These are phyloP conservation scores for Tetragnatha montana DNA, from an alignment of 2,888 invertebrate species.

Conservation along the genomic window DNA sequence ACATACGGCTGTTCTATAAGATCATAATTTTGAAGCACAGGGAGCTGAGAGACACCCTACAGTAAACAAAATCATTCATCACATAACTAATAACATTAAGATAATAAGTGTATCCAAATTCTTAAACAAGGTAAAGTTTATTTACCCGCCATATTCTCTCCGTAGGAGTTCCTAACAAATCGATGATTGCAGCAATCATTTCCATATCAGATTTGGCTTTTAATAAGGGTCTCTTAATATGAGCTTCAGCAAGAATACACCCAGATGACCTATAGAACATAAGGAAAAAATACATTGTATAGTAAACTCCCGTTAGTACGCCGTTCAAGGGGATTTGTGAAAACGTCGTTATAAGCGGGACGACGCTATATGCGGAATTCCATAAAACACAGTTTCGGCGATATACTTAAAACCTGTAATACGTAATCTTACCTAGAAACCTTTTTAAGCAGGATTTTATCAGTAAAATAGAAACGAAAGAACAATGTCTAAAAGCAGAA, in stretches of 20 bases:
- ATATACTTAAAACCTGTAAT: not conserved
- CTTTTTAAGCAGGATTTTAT: not conserved
- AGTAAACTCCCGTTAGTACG: no score
- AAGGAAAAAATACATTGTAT: not conserved
- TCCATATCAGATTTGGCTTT: slow-evolving; percentile 37
- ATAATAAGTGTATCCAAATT: not conserved
- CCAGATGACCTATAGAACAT: slow-evolving; percentile 39
- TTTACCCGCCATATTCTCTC: slow-evolving; percentile 53
- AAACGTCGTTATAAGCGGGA: no score
- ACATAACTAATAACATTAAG: not conserved
- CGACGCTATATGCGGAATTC: no score
- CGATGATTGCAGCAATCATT: slow-evolving; percentile 44
- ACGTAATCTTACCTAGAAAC: not conserved
- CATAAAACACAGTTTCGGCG: no score
- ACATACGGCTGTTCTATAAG: slow-evolving; percentile 43
- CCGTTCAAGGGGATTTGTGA: no score
- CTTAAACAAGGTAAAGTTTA: not conserved
- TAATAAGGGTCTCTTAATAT: slow-evolving; percentile 36
- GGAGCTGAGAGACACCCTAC: slow-evolving; percentile 42
- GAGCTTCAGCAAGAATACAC: slow-evolving; percentile 54
- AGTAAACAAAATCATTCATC: not conserved
- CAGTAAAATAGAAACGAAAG: not conserved
- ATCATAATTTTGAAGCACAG: slow-evolving; percentile 22
- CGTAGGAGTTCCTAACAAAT: slow-evolving; percentile 51
- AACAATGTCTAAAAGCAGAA: no score